Evolutionary conservation across 2,113 vertebrate genomes (phyloP).

Genomic region (Clinocottus analis): DNA sequence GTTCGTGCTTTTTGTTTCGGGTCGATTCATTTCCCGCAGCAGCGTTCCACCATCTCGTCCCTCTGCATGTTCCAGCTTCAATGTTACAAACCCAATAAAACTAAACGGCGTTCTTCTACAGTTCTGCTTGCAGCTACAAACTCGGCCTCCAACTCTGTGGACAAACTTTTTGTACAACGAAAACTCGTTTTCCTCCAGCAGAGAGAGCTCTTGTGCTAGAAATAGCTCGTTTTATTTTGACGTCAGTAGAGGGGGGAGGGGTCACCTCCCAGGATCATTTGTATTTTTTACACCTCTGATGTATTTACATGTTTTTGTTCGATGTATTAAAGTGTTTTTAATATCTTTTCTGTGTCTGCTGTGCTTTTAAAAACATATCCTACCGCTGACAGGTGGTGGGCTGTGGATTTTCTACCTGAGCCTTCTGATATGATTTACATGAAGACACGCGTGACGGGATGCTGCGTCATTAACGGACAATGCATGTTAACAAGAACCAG

Average conservation of each 20-base stretch:
- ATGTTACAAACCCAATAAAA: constrained; percentile 25
- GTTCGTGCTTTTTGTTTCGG: constrained; percentile 38
- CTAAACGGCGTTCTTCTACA: constrained; percentile 46
- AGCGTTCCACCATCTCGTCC: constrained; percentile 37
- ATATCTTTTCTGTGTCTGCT: constrained; percentile 28
- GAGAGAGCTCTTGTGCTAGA: constrained; percentile 66
- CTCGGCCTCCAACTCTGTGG: not conserved
- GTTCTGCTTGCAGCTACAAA: constrained; percentile 48
- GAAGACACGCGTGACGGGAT: too few relatives aligned
- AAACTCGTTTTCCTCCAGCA: constrained; percentile 54
- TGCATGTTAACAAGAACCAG: too few relatives aligned
- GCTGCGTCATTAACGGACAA: too few relatives aligned
- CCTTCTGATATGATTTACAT: too few relatives aligned
- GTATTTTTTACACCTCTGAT: constrained; percentile 61
- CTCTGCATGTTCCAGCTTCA: constrained; percentile 69
- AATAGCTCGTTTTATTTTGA: constrained; percentile 43
- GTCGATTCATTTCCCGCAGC: constrained; percentile 46
- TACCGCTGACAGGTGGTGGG: too few relatives aligned
- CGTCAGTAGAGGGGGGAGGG: not conserved
- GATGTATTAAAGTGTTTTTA: constrained; percentile 79
- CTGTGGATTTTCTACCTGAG: too few relatives aligned
- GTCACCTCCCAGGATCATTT: constrained; percentile 31
- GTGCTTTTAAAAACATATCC: not conserved
- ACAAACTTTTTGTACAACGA: constrained; percentile 39
- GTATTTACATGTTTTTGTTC: constrained; percentile 69